Evolutionary conservation across 2,797 vertebrate genomes (phyloP), one percentile per base, ranked within the genome.

Genomic region (Cichlasoma orientale): DNA sequence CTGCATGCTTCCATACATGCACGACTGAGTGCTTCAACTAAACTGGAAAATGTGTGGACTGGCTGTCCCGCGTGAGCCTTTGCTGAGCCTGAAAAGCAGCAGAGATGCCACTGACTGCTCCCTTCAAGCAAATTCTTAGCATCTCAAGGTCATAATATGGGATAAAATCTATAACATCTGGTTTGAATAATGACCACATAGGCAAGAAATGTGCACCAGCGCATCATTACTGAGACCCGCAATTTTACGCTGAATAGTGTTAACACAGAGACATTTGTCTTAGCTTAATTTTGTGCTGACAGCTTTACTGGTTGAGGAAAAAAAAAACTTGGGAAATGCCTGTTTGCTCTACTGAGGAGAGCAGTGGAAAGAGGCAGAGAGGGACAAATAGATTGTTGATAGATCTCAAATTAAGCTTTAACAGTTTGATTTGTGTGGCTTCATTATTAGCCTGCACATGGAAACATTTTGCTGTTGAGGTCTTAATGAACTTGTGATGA

Each of bases 171-270:
- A 94, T 94, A 94, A 92, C 92, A 93, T 92, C 91, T 93, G 93
- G 91, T 94, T 93, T 94, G 88, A 93, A 94, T 94, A 93, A 94
- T 94, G 92, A 93, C 91, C 90, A 88, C 93, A 92, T 89, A 89
- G 88, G 93, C 93, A 90, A 93, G 89, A 94, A 95, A 94, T 93
- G 90, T 80, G 77, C 33, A 53, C 76, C 8, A 83, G 86, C 4
- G 79, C 91, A 90, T 94, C 88, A 88, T 89, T 91, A 90, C 69
- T 44, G 79, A 4, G 75, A 88, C 82, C 88, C 78, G 82, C 85
- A 83, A 79, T 88, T 90, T 91, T 83, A 87, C 86, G 83, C 84
- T 82, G 83, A 88, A 86, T 79, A 84, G 79, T 85, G 82, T 91
- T 81, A 89, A 91, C 86, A 78, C 74, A 79, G 61, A 88, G 88